Evolutionary conservation across 2,888 invertebrate genomes (phyloP).

Genomic region (Drosophila anomalipes): DNA sequence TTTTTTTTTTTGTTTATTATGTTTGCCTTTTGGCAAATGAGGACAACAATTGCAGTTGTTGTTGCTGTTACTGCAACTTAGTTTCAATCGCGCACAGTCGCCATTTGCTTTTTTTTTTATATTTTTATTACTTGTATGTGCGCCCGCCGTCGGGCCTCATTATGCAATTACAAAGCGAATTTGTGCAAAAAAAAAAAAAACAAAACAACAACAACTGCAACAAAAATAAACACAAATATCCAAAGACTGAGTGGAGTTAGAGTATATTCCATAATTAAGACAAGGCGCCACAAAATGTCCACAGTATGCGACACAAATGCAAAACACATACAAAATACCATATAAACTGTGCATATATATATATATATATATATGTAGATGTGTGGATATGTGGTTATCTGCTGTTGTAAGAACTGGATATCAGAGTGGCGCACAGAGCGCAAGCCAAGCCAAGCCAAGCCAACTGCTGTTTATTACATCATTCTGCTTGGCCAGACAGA

Average conservation of each 20-base stretch:
- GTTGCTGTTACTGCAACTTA: conserved; percentile 45
- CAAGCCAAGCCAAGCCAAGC: conserved; percentile 1
- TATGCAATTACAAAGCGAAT: conserved; percentile 69
- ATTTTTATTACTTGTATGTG: conserved; percentile 11
- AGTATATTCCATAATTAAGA: conserved; percentile 42
- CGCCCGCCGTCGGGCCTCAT: conserved; percentile 62
- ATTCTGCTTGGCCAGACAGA: conserved; percentile 49
- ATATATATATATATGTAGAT: background rate
- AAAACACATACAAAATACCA: background rate
- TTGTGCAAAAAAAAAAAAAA: conserved; percentile 34
- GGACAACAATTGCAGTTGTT: conserved; percentile 43
- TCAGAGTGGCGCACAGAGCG: conserved; percentile 12
- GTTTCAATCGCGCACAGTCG: conserved; percentile 37
- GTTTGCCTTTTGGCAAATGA: conserved; percentile 42
- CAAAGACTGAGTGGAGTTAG: conserved; percentile 24
- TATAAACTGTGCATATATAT: background rate
- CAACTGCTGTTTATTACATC: conserved; percentile 55
- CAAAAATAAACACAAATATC: conserved; percentile 21
- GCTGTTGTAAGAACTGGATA: conserved; percentile 28
- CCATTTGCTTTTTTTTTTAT: conserved; percentile 39
- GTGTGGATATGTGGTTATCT: background rate
- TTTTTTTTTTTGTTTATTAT: conserved; percentile 4
- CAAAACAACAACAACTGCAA: background rate
- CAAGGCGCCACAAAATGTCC: conserved; percentile 25
- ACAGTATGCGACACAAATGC: background rate